Conservation (phyloP, 2,113 vertebrate species). For the Neofelis nebulosa region DNA sequence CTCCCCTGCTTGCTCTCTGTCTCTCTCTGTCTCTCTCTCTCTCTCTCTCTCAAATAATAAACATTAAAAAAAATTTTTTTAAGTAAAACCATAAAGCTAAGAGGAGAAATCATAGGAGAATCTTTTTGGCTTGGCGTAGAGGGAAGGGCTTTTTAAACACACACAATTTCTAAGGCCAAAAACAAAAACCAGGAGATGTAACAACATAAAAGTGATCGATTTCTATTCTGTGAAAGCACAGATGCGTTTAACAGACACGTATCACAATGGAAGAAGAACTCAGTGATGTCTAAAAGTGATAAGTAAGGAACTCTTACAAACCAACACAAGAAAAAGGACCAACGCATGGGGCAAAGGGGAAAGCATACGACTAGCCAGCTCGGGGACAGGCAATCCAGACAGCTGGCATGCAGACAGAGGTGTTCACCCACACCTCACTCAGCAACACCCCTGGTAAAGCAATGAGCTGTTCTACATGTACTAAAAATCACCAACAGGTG, state of each 20-base stretch:
- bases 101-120: background rate
- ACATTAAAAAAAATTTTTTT: too few species aligned
- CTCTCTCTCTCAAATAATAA: too few species aligned
- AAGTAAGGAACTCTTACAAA: background rate
- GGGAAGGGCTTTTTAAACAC: background rate
- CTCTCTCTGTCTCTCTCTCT: too few species aligned
- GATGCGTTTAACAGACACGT: background rate
- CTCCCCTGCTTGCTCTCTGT: too few species aligned
- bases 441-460: fast-evolving
- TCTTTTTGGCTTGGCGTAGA: background rate
- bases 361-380: fast-evolving
- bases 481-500: background rate
- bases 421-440: fast-evolving
- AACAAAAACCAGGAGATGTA: background rate
- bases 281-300: background rate
- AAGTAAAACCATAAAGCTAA: background rate
- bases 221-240: background rate
- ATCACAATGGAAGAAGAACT: background rate
- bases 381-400: background rate
- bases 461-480: background rate
- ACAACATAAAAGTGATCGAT: background rate
- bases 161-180: background rate
- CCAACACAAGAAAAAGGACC: background rate
- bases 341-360: too few species aligned
- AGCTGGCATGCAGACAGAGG: fast-evolving